Evolutionary conservation across 2,888 invertebrate species (phyloP), one percentile per base, ranked within the genome.

Genomic region (Pomacea canaliculata): DNA sequence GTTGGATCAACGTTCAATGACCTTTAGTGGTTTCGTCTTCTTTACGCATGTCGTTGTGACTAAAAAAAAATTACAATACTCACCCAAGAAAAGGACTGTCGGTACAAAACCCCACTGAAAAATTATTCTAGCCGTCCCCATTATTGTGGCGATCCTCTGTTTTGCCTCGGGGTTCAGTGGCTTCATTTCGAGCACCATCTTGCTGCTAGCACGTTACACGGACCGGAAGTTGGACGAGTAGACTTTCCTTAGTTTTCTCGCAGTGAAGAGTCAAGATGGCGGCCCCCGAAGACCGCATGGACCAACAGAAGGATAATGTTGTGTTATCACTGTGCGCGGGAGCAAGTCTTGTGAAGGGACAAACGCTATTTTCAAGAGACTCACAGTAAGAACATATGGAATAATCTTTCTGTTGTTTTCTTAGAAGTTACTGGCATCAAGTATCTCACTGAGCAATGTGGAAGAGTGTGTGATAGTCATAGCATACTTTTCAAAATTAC

Each of bases 41-140:
- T 37, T 3, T 37, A 5, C 37, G 37, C 5, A 5, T 37, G 37
- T 37, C 23, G 23, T 16, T 16, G 0, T 56, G 51, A 56, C 51
- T 56, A 7, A 7, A 16, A 10, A 56, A 4, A 56, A 13, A 7
- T 56, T n/a, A 46, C 56, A 16, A 23, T 9, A 27, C 72, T 72
- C 66, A 80, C 80, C 80, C 46, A 80, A 73, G 59, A 76, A 68
- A 3, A 80, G 37, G 37, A 80, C 76, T 60, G 80, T 78, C 19
- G 80, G 80, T 18, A 80, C 73, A 70, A 80, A 80, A 3, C 80
- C 80, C 71, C 79, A 80, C 27, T 80, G 79, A 59, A 80, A 78
- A 23, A 70, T 67, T 16, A 78, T 10, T 63, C 80, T 77, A 13
- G 77, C 72, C 27, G 59, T 67, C 7, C 70, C 63, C 70, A 80